Evolutionary conservation across 2,113 vertebrate species (phyloP), one percentile per base, ranked within the genome.

Genomic region (Notechis scutatus): DNA sequence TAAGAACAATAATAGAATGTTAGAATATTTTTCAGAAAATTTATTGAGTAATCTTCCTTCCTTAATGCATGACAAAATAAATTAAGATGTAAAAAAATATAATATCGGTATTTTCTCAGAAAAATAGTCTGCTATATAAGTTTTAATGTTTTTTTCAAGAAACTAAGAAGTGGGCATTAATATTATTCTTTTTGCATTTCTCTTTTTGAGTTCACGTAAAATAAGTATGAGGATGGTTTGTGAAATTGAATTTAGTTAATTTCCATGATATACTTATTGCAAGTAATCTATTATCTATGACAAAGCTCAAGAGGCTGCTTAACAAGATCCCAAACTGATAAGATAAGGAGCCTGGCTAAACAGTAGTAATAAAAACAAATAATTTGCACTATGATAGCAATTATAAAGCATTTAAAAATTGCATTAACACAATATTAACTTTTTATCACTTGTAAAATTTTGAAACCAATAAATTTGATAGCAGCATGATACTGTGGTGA

Each of bases 401-500:
- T 92, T 92, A 92, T 92, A 94, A 94, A 87, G 56, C 91, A 87
- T 90, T 94, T 90, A 92, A 92, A 87, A 93, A 91, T 20, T n/a
- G 4, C 81, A 87, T 94, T 90, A 89, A 86, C 57, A 57, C 56
- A 90, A 26, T 85, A 87, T 90, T 90, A 90, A 92, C 74, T 90
- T 85, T 26, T 81, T 93, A 57, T 81, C 52, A 56, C 52, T 88
- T 24, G 29, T 26, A 94, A 94, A 96, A 92, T 93, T 85, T 52
- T 91, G 61, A 94, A 92, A 94, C 50, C 92, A 95, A 90, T 1
- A 95, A 94, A 87, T 95, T 87, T 92, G 93, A 26, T 90, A 69
- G 34, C 91, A 87, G 56, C 69, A 89, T 90, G 74, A 26, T 69
- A 91, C 93, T 15, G 61, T 14, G 1, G 64, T 26, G 11, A 29